Conservation (phyloP, 2,888 invertebrate genomes). For the Galerucella pusilla region DNA sequence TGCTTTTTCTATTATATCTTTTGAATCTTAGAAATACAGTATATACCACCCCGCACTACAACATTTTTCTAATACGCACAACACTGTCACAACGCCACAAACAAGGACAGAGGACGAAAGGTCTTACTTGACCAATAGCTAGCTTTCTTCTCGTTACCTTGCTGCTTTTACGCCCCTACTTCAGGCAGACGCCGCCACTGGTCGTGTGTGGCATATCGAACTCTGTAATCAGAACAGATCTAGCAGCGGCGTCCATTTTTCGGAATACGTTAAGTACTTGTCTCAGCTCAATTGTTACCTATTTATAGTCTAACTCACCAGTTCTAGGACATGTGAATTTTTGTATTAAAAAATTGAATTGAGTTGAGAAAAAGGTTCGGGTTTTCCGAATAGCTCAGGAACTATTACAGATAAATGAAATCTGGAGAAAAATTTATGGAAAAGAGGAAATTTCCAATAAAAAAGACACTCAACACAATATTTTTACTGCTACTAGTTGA, state of each 20-base stretch:
- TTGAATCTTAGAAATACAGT: conserved; percentile 36
- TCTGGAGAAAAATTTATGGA: no score
- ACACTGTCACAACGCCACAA: conserved; percentile 66
- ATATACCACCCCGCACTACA: conserved; percentile 60
- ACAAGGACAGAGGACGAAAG: conserved; percentile 61
- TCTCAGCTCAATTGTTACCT: neutral
- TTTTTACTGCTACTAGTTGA: no score
- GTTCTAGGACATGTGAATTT: no score
- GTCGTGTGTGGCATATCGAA: conserved; percentile 61
- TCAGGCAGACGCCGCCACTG: conserved; percentile 70
- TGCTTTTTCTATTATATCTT: neutral
- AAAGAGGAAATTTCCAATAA: no score
- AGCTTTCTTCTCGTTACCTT: conserved; percentile 74
- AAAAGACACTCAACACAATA: no score
- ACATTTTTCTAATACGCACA: conserved; percentile 60
- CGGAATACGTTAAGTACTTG: conserved; percentile 9
- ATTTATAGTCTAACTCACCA: no score
- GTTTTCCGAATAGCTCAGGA: no score
- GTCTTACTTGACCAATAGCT: conserved; percentile 68
- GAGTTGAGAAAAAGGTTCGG: no score
- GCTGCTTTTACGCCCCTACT: conserved; percentile 66
- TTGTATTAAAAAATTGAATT: no score
- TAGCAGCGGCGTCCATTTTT: conserved; percentile 68
- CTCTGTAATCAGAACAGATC: conserved; percentile 73
- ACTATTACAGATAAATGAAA: no score